A percentile compares a stretch with the other conserved stretches of the same genome.
Conservation (phyloP, 2,113 vertebrate genomes). For the Lethenteron camtschaticum region DNA sequence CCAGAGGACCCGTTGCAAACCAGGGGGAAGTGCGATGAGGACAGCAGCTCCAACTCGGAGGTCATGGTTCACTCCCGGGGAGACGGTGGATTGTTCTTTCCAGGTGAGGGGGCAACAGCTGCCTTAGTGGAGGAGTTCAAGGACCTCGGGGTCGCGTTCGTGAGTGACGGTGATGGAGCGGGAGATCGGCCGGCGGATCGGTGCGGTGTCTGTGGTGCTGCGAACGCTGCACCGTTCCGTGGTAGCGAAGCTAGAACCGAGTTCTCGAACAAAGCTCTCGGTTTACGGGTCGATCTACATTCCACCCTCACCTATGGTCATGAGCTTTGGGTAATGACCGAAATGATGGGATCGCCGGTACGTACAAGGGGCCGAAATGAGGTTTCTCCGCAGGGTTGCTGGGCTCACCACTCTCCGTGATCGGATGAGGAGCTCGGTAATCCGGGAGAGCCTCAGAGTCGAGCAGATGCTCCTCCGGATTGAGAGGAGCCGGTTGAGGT, state of each 20-base stretch:
- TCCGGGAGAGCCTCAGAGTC: slow-evolving; percentile 4
- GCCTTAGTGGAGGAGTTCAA: slow-evolving; percentile 7
- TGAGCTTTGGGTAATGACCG: slow-evolving; percentile 1
- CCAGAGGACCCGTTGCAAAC: no score
- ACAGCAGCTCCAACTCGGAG: slow-evolving; percentile 8
- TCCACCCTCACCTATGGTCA: neutral
- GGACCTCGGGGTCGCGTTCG: slow-evolving; percentile 7
- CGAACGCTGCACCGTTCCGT: neutral
- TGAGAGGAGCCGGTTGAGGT: neutral
- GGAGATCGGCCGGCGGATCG: slow-evolving; percentile 2
- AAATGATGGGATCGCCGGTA: slow-evolving; percentile 4
- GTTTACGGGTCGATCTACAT: no score
- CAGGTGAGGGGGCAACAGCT: slow-evolving; percentile 7
- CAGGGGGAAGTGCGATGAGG: neutral
- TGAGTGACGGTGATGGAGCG: neutral
- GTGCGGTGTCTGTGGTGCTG: neutral
- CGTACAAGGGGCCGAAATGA: slow-evolving; percentile 8
- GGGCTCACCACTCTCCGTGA: neutral
- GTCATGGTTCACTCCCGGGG: slow-evolving; percentile 2
- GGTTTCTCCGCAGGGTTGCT: slow-evolving; percentile 4
- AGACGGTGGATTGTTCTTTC: slow-evolving; percentile 8
- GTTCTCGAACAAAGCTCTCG: no score
- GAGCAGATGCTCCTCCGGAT: neutral
- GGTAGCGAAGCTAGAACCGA: no score
- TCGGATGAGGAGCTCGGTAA: slow-evolving; percentile 2